Evolutionary conservation across 2,888 invertebrate genomes (phyloP), one percentile per base, ranked within the genome.

Genomic region (Machimus rusticus): DNA sequence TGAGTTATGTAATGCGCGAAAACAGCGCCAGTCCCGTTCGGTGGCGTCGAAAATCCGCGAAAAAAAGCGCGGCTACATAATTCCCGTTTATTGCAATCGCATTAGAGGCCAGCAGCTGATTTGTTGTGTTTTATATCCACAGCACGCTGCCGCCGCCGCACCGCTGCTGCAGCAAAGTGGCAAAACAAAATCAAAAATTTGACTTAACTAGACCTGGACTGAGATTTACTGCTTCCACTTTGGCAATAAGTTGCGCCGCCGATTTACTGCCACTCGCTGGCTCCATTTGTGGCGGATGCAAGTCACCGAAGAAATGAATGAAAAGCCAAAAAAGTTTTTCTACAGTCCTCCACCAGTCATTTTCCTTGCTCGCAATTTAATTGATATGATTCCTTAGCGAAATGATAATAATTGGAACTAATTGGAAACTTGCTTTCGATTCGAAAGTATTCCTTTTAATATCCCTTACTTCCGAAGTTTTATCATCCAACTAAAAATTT

Each of bases 101-200:
- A 82, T 57, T 82, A 57, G 57, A 19, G 57, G 16, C 82, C 57
- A 57, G 82, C 57, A 57, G 57, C 57, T 57, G 57, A 51, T 78
- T 16, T 46, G n/a, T 19, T n/a, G 76, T 37, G 34, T 76, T 76
- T 37, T 37, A 51, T 37, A 51, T 51, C 46, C 51, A 31, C 23
- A 19, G 66, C 31, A 16, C 14, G 23, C 78, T 28, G 79, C 34
- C 16, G 31, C 28, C 43, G 19, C 81, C 46, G n/a, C n/a, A 34
- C 81, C 4, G 39, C 81, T 6, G 43, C 12, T 2, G 16, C 16
- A 82, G 66, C n/a, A 57, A 81, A 66, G 82, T 55, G 82, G 82
- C 82, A 66, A 82, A 66, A 82, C 66, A 55, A 82, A 66, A 82
- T 82, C 82, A 57, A 82, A 79, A 82, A 39, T 82, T 66, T 82